phyloP scores from a whole-genome alignment of 2,888 invertebrate species.

The Torymus auratus region DNA sequence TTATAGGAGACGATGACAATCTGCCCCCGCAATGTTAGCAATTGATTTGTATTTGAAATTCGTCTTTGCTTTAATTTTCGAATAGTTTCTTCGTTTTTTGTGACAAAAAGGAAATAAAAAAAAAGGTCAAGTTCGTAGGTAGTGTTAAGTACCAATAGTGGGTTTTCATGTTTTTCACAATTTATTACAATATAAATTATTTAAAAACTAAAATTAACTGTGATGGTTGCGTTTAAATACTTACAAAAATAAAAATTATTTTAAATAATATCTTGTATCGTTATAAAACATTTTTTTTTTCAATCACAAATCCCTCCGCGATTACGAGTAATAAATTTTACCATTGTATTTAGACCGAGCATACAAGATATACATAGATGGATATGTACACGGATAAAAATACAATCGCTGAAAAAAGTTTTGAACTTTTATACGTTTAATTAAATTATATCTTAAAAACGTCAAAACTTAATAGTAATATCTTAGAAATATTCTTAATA shows the following conservation, averaged over 20 bases:
- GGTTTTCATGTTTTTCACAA: background rate
- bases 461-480: too few relatives aligned
- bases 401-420: constrained; percentile 16
- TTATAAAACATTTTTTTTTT: constrained; percentile 1
- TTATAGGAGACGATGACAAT: constrained; percentile 7
- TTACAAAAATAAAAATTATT: constrained; percentile 37
- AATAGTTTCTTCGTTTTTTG: too few relatives aligned
- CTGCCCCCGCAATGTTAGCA: background rate
- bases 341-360: constrained; percentile 12
- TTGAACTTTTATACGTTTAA: background rate
- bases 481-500: background rate
- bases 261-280: constrained; percentile 18
- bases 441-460: too few relatives aligned
- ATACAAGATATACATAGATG: constrained; percentile 47
- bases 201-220: constrained; percentile 3
- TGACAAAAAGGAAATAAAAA: too few relatives aligned
- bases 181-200: constrained; percentile 43
- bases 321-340: constrained; percentile 27
- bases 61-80: background rate
- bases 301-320: constrained; percentile 45
- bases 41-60: constrained; percentile 40
- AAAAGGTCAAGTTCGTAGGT: background rate
- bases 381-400: constrained; percentile 41
- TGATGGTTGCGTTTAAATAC: constrained; percentile 25
- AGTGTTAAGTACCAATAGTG: background rate